Evolutionary conservation across 2,888 invertebrate genomes (phyloP).

Genomic region (Leucoma salicis): DNA sequence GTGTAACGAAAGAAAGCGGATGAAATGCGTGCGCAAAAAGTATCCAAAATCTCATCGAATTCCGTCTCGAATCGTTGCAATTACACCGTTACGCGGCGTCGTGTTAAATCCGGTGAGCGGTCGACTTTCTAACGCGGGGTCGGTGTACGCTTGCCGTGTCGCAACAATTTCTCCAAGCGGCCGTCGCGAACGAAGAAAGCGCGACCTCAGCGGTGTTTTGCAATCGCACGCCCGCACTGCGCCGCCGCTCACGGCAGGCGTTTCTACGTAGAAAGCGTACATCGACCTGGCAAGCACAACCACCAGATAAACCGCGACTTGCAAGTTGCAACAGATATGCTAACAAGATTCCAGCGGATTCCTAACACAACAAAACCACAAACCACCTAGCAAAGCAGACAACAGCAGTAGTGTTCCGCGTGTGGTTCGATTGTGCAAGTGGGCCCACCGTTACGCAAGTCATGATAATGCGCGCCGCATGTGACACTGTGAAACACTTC

Average conservation of each 20-base stretch:
- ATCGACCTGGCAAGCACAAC: slow-evolving; percentile 45
- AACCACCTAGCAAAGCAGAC: slow-evolving; percentile 39
- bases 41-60: slow-evolving; percentile 68
- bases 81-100: slow-evolving; percentile 76
- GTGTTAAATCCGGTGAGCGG: slow-evolving; percentile 80
- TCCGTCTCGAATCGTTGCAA: slow-evolving; percentile 75
- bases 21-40: slow-evolving; percentile 76
- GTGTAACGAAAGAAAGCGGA: slow-evolving; percentile 79
- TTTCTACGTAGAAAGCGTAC: slow-evolving; percentile 67
- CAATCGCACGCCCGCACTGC: slow-evolving; percentile 61
- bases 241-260: slow-evolving; percentile 44
- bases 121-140: slow-evolving; percentile 81
- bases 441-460: slow-evolving; percentile 67
- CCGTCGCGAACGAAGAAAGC: slow-evolving; percentile 80
- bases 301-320: slow-evolving; percentile 44
- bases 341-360: slow-evolving; percentile 58
- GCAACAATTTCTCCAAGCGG: slow-evolving; percentile 80
- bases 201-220: slow-evolving; percentile 79
- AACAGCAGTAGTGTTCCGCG: slow-evolving; percentile 39
- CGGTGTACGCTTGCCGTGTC: slow-evolving; percentile 77
- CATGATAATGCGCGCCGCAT: slow-evolving; percentile 70
- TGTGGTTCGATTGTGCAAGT: slow-evolving; percentile 66
- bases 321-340: slow-evolving; percentile 48
- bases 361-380: slow-evolving; percentile 51
- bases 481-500: slow-evolving; percentile 80